These are phyloP conservation scores for Pseudeuparius sepicola DNA, from an alignment of 2,888 invertebrate species.

Conservation along the genomic window DNA sequence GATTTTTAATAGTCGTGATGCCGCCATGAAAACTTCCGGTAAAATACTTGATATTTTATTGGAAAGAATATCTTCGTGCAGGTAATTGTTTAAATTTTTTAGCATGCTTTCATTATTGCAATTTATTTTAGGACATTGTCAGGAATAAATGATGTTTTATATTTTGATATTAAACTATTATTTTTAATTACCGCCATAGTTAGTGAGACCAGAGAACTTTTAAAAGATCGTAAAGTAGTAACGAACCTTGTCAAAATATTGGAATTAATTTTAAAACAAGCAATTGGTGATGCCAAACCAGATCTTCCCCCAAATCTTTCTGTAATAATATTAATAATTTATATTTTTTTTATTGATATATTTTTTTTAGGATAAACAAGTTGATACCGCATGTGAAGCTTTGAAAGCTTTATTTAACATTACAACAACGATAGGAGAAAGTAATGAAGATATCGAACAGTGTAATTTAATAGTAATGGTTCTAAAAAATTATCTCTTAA, in stretches of 20 bases:
- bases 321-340: too few relatives aligned
- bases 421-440: conserved; percentile 44
- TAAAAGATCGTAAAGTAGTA: too few relatives aligned
- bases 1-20: conserved; percentile 61
- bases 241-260: conserved; percentile 21
- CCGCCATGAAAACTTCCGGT: conserved; percentile 49
- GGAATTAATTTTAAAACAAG: conserved; percentile 8
- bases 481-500: conserved; percentile 58
- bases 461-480: conserved; percentile 62
- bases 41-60: conserved; percentile 59
- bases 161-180: conserved; percentile 79
- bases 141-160: conserved; percentile 61
- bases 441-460: conserved; percentile 56
- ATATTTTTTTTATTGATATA: too few relatives aligned
- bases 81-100: conserved; percentile 25
- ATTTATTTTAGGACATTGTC: conserved; percentile 42
- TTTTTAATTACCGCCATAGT: too few relatives aligned
- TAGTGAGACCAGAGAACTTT: too few relatives aligned
- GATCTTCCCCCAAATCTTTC: too few relatives aligned
- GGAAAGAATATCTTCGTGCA: conserved; percentile 59
- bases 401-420: conserved; percentile 73
- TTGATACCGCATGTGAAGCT: conserved; percentile 59
- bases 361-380: conserved; percentile 45
- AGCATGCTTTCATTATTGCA: neutral
- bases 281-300: too few relatives aligned